Evolutionary conservation across 2,888 invertebrate genomes (phyloP), one percentile per base, ranked within the genome.

Genomic region (Galerucella nymphaeae): DNA sequence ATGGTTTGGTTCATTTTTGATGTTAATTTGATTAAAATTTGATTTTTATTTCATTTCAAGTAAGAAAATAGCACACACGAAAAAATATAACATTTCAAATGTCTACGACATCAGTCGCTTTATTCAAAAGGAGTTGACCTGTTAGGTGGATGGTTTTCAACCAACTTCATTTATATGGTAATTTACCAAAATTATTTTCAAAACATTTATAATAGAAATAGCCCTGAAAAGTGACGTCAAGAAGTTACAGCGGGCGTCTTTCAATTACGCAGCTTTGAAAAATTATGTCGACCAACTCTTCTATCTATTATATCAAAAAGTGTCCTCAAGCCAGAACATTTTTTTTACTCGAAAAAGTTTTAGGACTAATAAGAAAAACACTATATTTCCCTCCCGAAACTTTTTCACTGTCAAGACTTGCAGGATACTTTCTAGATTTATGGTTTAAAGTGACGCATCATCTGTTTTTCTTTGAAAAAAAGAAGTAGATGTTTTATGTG

Each of bases 391-490:
- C 58, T 74, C 63, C 41, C 30, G 38, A 57, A 74, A 71, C 45
- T 76, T 71, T 74, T 70, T 75, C 71, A 71, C 72, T 73, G 76
- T 76, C 74, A 74, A 53, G 64, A 59, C 68, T 66, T 53, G 57
- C 65, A 67, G 55, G 66, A 67, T 68, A 72, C 69, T 59, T 66
- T 57, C 61, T 64, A 73, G 72, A 76, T 76, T 76, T 76, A 76
- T 76, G 73, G 71, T 42, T 57, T 71, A 53, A 76, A 73, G 71
- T 70, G 69, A 73, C 73, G 70, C 73, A 71, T 70, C 72, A 70
- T 76, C 70, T 64, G 70, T 42, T 70, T 68, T 72, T 64, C 67
- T 23, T 59, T 55, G 45, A 8, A 23, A n/a, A 62, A 45, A 20
- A 42, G 14, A 45, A 57, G 38, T 66, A 18, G 41, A 53, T 41